Conservation (phyloP, 2,888 invertebrate species). For the Drosophila eohydei region DNA sequence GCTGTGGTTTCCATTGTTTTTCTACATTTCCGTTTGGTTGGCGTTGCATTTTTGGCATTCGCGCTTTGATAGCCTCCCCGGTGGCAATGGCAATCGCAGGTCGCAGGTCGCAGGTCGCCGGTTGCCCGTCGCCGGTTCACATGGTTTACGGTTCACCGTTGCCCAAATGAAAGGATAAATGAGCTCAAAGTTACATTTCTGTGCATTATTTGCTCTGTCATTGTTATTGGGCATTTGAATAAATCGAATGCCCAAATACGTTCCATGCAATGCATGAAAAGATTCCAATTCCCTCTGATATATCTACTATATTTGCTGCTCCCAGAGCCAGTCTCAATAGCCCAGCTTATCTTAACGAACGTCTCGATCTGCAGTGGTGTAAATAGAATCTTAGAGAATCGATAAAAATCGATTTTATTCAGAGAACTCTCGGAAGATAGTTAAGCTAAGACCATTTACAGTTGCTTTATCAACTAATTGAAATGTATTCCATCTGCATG, state of each 20-base stretch:
- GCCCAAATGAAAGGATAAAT: slow-evolving; percentile 11
- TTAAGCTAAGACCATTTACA: slow-evolving; percentile 4
- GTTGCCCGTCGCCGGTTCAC: slow-evolving; percentile 10
- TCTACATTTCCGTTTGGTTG: slow-evolving; percentile 67
- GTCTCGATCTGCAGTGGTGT: background rate
- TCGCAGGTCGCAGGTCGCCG: slow-evolving; percentile 4
- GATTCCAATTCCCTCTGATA: background rate
- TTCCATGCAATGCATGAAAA: background rate
- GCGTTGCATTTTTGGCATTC: slow-evolving; percentile 76
- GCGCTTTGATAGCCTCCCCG: slow-evolving; percentile 61
- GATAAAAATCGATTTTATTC: background rate
- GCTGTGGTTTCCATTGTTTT: slow-evolving; percentile 76
- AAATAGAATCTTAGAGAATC: background rate
- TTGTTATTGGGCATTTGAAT: slow-evolving; percentile 28
- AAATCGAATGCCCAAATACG: slow-evolving; percentile 15
- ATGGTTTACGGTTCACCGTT: slow-evolving; percentile 3
- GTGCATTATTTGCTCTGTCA: slow-evolving; percentile 51
- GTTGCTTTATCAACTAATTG: slow-evolving; percentile 25
- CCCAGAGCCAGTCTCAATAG: no score
- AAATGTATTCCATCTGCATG: slow-evolving; percentile 25
- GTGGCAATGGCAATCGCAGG: slow-evolving; percentile 20
- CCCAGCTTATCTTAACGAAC: no score
- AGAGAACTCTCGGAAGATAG: background rate
- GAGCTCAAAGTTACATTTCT: slow-evolving; percentile 32
- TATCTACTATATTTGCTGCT: background rate